Percentiles rank a stretch among this genome's conserved stretches.
phyloP scores from a whole-genome alignment of 2,888 invertebrate genomes.

The Sthenelais limicola region DNA sequence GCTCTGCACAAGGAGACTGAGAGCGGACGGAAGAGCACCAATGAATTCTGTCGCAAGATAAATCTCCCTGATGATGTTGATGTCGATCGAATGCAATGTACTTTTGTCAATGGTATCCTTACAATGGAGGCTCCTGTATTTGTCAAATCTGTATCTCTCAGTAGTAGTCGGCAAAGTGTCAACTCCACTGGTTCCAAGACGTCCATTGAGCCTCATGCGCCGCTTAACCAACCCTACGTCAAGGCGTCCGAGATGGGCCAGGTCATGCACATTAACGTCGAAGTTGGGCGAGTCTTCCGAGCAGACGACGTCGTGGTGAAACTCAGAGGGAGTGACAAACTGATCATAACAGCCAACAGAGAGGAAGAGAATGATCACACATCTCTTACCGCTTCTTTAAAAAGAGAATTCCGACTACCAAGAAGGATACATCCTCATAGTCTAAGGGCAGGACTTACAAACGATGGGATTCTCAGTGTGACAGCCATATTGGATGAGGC shows the following conservation, averaged over 20 bases:
- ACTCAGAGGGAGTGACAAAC: slow-evolving; percentile 44
- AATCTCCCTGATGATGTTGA: slow-evolving; percentile 49
- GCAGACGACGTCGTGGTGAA: slow-evolving; percentile 50
- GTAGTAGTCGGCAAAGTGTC: slow-evolving; percentile 24
- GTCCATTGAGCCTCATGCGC: background rate
- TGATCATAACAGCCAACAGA: slow-evolving; percentile 45
- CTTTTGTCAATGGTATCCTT: slow-evolving; percentile 38
- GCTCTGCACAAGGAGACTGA: slow-evolving; percentile 45
- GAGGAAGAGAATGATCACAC: slow-evolving; percentile 36
- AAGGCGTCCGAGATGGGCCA: slow-evolving; percentile 38
- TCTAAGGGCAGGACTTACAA: slow-evolving; percentile 49
- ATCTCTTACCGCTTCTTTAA: slow-evolving; percentile 43
- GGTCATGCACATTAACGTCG: slow-evolving; percentile 44
- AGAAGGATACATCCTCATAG: slow-evolving; percentile 45
- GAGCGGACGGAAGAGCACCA: slow-evolving; percentile 47
- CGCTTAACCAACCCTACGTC: slow-evolving; percentile 34
- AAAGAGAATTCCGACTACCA: slow-evolving; percentile 48
- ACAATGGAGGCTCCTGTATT: slow-evolving; percentile 46
- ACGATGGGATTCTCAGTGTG: slow-evolving; percentile 48
- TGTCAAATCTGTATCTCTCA: background rate
- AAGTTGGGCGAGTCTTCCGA: slow-evolving; percentile 48
- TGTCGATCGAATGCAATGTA: slow-evolving; percentile 39
- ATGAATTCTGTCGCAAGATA: slow-evolving; percentile 51
- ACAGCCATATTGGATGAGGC: slow-evolving; percentile 44
- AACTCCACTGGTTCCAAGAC: slow-evolving; percentile 10